Base-by-base conservation (phyloP, 2,888 invertebrate genomes). In the Metopia argyrocephala region DNA sequence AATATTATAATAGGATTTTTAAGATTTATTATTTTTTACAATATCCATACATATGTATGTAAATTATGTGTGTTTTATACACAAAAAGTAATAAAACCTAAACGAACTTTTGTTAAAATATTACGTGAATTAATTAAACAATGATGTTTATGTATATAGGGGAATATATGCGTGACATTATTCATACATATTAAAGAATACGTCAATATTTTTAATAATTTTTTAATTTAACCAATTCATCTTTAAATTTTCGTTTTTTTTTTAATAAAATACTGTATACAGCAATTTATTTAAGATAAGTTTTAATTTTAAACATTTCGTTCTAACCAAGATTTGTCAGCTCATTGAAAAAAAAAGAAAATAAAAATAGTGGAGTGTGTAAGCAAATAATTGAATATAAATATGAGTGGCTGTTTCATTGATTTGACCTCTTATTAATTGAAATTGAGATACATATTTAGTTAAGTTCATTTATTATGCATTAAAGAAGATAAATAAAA, bases 391-490 rank as follows among this genome's bases (percentile, higher is more conserved):
- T 20, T 70, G 12, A 59, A 45, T 48, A 9, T 18, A 50, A 52
- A 5, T 50, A 28, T 57, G 20, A 65, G 50, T 70, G 20, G 18
- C 12, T 25, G 38, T 46, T 62, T 48, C 54, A 71, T 66, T 21
- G 66, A 61, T 78, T 66, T 71, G 66, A 68, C 71, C 78, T 78
- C 56, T 38, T n/a, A 62, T 73, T 62, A 73, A 76, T 64, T 65
- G 46, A 64, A 69, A 66, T 78, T 61, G 78, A 71, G 31, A 78
- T 68, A 57, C 15, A 54, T 46, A 54, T 75, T 46, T 52, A 59
- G 71, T 78, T 46, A 27, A 64, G 56, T 78, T 73, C 20, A 15
- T 9, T 38, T 38, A 12, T 38, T 48, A 27, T 68, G 18, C 61
- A 12, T 54, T 62, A 2, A 56, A 27, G 56, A 46, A n/a, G 18